Percentiles rank a stretch among this genome's conserved stretches.
These are phyloP conservation scores for Trichechus manatus DNA, from an alignment of 2,113 vertebrate species.

Conservation along the genomic window DNA sequence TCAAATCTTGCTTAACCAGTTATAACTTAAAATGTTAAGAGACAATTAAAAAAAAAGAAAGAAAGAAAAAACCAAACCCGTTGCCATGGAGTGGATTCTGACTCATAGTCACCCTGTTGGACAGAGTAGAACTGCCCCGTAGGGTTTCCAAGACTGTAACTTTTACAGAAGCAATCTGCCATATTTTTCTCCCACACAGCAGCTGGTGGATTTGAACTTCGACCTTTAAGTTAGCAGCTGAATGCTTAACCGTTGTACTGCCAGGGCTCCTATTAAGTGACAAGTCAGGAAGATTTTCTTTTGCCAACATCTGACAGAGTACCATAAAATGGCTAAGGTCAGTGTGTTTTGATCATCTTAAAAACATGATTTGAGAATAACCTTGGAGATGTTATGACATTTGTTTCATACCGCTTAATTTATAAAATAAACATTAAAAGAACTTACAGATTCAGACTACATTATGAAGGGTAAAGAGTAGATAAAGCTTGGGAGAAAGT, in stretches of 20 bases:
- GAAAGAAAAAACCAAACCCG: no score
- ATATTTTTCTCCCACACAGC: background rate
- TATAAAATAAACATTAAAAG: background rate
- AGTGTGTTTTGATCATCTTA: slow-evolving; percentile 42
- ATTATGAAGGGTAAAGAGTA: background rate
- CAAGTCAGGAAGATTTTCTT: slow-evolving; percentile 32
- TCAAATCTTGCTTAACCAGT: slow-evolving; percentile 53
- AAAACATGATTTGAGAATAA: slow-evolving; percentile 44
- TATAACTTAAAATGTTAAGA: slow-evolving; percentile 59
- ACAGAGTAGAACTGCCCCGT: no score
- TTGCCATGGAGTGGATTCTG: background rate
- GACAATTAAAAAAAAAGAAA: background rate
- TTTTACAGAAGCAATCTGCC: background rate
- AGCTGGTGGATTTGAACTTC: background rate
- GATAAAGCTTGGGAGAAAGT: slow-evolving; percentile 25
- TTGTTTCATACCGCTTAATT: slow-evolving; percentile 16
- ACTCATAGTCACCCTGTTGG: background rate
- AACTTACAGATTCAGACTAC: background rate
- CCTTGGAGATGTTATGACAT: background rate
- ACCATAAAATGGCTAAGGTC: background rate
- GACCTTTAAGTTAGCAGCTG: background rate
- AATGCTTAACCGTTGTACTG: background rate
- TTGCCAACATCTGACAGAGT: background rate
- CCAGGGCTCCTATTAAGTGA: background rate
- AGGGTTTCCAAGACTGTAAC: background rate